Evolutionary conservation across 1,140 invertebrate genomes (phyloP).

Genomic region (Odontomachus brunneus): DNA sequence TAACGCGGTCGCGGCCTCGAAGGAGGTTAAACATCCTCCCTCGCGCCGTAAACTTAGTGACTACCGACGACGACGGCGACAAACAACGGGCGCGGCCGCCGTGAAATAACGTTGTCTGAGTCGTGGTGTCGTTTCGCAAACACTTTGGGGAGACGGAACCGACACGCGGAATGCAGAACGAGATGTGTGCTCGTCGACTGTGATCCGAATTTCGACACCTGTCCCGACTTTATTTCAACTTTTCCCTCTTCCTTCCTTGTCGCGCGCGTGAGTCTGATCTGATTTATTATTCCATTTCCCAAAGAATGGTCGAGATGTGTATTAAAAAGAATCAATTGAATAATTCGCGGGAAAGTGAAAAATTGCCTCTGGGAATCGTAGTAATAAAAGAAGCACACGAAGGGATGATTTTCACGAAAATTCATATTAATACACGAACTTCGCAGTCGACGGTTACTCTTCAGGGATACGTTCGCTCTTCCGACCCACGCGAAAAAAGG

Average conservation of each 20-base stretch:
- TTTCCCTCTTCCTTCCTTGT: too few relatives aligned
- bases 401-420: too few relatives aligned
- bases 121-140: conserved; percentile 19
- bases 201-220: not conserved
- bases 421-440: too few relatives aligned
- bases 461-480: too few relatives aligned
- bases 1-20: conserved; percentile 43
- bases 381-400: too few relatives aligned
- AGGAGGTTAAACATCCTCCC: conserved; percentile 35
- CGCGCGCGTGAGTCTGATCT: not conserved
- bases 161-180: not conserved
- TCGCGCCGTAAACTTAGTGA: conserved; percentile 47
- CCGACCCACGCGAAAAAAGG: too few relatives aligned
- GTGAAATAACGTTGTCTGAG: conserved; percentile 46
- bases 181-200: not conserved
- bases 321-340: not conserved
- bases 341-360: not conserved
- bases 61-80: conserved; percentile 24
- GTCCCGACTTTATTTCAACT: not conserved
- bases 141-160: not conserved
- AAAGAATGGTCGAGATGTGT: not conserved
- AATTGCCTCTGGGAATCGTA: too few relatives aligned
- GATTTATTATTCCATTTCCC: not conserved
- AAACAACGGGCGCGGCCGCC: conserved; percentile 29
- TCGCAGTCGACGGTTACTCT: too few relatives aligned